phyloP scores from a whole-genome alignment of 2,113 vertebrate genomes.

The Anhinga rufa region DNA sequence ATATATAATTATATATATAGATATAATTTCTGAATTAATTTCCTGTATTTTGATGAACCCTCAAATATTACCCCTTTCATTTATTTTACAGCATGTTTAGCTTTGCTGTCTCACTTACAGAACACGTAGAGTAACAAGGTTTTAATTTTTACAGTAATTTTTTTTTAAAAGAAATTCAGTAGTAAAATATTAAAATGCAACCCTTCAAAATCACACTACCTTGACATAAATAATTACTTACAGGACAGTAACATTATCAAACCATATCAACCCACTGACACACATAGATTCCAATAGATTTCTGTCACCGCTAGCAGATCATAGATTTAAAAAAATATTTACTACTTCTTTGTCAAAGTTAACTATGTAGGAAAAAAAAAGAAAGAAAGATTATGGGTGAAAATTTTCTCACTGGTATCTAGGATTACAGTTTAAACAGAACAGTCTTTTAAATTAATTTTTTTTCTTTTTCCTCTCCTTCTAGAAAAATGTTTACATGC shows the following conservation, averaged over 20 bases:
- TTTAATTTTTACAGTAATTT: not conserved
- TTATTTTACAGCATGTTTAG: not conserved
- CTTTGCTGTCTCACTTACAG: not conserved
- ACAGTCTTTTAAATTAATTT: not conserved
- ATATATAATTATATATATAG: no score
- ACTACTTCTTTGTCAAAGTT: not conserved
- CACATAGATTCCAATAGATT: not conserved
- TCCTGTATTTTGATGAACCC: not conserved
- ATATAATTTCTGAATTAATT: not conserved
- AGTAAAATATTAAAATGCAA: not conserved
- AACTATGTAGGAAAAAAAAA: not conserved
- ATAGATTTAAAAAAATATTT: accelerated
- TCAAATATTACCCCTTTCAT: not conserved
- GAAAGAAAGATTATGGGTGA: not conserved
- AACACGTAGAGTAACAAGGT: not conserved
- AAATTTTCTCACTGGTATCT: not conserved
- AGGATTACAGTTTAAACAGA: not conserved
- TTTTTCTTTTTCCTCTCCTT: not conserved
- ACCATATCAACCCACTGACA: not conserved
- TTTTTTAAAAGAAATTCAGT: not conserved
- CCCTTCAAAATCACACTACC: not conserved
- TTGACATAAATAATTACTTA: not conserved
- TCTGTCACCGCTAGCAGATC: not conserved
- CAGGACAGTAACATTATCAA: not conserved
- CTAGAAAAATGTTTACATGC: not conserved